Base-by-base conservation (phyloP, 2,888 invertebrate genomes). In the Hesperia comma region DNA sequence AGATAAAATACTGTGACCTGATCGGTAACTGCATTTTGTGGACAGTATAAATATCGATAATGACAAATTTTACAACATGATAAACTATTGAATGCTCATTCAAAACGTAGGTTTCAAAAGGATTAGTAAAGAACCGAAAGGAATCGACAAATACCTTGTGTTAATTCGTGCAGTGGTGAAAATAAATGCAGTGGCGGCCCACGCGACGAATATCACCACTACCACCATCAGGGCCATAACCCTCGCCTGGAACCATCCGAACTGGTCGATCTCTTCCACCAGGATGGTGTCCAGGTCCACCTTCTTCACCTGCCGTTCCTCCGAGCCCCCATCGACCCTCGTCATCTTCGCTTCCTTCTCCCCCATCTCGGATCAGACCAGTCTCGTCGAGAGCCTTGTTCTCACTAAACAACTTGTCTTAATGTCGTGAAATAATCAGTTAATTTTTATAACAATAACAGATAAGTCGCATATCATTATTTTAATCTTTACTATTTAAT, bases 141-240 rank as follows among this genome's bases (percentile, higher is more conserved):
- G 26, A 37, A 37, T 8, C 12, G 10, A 1, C 8, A 0, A 37
- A 15, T 74, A 90, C 91, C 91, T 86, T 26, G 85, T 85, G 7
- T 54, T 74, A 7, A 90, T 90, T 54, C 91, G 80, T n/a, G 85
- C 82, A 0, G 90, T 85, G 0, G 89, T 90, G 70, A 91, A 91
- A 0, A 88, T 77, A 60, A 84, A 91, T 72, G 89, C 90, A 26
- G 77, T 78, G 10, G 82, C 82, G 0, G 81, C 80, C 79, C 83
- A 88, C 0, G 85, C 83, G 0, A 73, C 73, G 58, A 90, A 85
- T 32, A 91, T 76, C 0, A 82, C 84, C 19, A 86, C 72, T 0
- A 86, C 37, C 0, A 77, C 70, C 0, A 80, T 74, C 26, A 88
- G 68, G 1, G 75, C 37, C 46, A 88, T 68, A 0, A 79, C 83